Base-by-base conservation (phyloP, 2,888 invertebrate species). In the Hypomecis punctinalis region DNA sequence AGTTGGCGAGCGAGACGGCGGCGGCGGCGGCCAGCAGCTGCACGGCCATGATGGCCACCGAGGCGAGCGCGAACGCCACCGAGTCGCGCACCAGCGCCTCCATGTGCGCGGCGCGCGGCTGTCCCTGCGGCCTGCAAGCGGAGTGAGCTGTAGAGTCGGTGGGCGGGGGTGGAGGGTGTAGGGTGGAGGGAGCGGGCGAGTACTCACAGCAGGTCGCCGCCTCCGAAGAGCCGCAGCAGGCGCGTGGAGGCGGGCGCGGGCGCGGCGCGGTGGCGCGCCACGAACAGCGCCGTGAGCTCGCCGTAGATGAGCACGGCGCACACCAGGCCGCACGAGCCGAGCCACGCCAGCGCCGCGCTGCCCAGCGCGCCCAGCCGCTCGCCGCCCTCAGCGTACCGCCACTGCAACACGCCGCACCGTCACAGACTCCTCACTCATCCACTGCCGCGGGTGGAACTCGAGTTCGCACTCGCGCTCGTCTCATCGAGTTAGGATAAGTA, bases 251-350 rank as follows among this genome's bases (percentile, higher is more conserved):
- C 6, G 93, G 79, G 36, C 56, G 92, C 88, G 9, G 80, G 75
- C 40, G 83, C 81, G 0, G 85, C 84, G 58, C 79, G 80, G 77
- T 92, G 91, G 0, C 94, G 81, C 74, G 91, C 89, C 58, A 95
- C 94, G 81, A 95, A 90, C 23, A 95, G 84, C 23, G 94, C 90
- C 0, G 95, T 94, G 57, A 95, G 89, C 79, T 95, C 94, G 0
- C 95, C 95, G 83, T 95, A 95, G 45, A 94, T 85, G 49, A 94
- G 90, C 42, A 95, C 94, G 66, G 94, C 94, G n/a, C 90, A 83
- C 42, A 95, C 93, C 60, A 91, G 82, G 9, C 88, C 91, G 51
- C 82, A 76, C 0, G 93, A 84, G 64, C 85, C 82, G 4, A 76
- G n/a, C 73, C 79, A 78, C 0, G 82, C 83, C 11, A 82, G 66